Conservation (phyloP, 2,797 vertebrate genomes). For the Poecilia gillii region DNA sequence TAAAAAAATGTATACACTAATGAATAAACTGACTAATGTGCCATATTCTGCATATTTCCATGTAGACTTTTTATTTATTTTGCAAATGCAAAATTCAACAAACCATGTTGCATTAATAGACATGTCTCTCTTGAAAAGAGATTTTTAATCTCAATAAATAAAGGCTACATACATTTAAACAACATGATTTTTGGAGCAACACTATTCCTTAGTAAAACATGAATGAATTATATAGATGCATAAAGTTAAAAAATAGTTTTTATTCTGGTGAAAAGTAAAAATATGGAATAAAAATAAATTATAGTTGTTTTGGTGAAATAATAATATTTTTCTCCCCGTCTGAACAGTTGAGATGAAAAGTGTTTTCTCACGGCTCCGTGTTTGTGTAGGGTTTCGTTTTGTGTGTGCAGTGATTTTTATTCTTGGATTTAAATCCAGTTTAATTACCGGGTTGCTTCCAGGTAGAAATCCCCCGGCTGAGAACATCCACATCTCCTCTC, state of each 20-base stretch:
- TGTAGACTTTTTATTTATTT: no score
- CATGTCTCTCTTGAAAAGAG: no score
- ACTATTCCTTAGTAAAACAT: not conserved
- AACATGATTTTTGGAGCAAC: not conserved
- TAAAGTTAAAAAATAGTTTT: not conserved
- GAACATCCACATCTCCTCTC: constrained; percentile 65
- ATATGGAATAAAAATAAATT: not conserved
- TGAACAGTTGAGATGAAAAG: not conserved
- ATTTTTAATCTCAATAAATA: no score
- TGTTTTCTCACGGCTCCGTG: not conserved
- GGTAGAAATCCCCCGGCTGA: constrained; percentile 49
- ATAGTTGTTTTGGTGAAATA: not conserved
- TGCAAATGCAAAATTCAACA: no score
- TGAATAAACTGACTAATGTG: no score
- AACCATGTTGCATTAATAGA: no score
- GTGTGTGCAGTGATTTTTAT: not conserved
- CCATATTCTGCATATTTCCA: no score
- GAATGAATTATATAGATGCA: not conserved
- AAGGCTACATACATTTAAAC: not conserved
- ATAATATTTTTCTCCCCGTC: not conserved
- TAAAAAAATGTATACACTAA: no score
- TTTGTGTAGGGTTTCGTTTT: not conserved
- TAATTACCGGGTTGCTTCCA: constrained; percentile 33
- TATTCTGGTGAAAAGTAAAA: not conserved
- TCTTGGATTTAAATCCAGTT: constrained; percentile 10